phyloP scores from a whole-genome alignment of 2,888 invertebrate genomes.

The Magallana nippona region DNA sequence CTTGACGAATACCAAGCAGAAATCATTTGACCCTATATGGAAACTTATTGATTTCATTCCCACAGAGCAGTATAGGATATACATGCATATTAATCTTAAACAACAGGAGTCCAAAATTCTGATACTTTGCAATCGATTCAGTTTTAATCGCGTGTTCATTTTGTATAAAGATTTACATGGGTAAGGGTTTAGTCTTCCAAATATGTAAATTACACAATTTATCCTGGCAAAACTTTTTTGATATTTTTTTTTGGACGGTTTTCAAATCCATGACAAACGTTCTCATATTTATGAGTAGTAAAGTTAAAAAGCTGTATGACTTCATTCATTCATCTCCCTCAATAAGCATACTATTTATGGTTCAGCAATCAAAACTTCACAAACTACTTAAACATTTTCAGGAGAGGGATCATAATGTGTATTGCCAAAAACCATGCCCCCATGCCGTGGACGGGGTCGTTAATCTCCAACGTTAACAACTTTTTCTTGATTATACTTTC shows the following conservation, averaged over 20 bases:
- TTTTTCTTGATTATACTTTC: background rate
- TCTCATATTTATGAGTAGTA: slow-evolving; percentile 12
- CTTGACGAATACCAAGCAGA: background rate
- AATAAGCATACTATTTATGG: slow-evolving; percentile 9
- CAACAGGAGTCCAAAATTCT: background rate
- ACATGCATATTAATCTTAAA: background rate
- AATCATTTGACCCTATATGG: background rate
- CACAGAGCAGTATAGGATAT: background rate
- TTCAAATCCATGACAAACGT: background rate
- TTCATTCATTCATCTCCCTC: background rate
- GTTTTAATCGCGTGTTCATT: background rate
- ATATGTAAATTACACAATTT: background rate
- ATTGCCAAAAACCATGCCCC: background rate
- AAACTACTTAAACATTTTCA: slow-evolving; percentile 1
- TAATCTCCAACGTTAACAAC: background rate
- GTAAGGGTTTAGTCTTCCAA: background rate
- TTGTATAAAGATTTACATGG: background rate
- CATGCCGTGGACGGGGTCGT: background rate
- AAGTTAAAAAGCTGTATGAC: background rate
- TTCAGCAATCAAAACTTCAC: slow-evolving; percentile 31
- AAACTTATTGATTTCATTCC: slow-evolving; percentile 13
- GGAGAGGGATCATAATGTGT: background rate
- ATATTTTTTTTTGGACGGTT: background rate
- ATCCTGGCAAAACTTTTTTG: background rate
- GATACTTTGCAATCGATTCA: background rate